Conservation (phyloP, 2,113 vertebrate genomes). For the Glaucomys volans region DNA sequence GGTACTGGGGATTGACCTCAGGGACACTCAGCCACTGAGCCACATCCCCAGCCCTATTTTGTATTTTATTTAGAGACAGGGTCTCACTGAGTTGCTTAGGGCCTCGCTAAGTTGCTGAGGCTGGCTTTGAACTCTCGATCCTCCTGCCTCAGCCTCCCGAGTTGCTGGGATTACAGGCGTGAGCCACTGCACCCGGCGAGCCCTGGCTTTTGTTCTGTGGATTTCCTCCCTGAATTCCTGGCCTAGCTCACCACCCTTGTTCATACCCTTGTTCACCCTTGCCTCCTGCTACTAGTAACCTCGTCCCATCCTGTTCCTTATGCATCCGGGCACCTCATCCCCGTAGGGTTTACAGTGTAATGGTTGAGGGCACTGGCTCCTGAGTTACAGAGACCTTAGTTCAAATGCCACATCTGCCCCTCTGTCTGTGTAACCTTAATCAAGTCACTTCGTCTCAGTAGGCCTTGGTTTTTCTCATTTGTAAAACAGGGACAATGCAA, state of each 20-base stretch:
- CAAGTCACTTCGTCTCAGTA: not conserved
- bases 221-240: not conserved
- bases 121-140: too few species aligned
- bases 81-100: too few species aligned
- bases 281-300: not conserved
- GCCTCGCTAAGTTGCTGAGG: too few species aligned
- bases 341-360: not conserved
- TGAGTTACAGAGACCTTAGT: not conserved
- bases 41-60: too few species aligned
- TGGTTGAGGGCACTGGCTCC: not conserved
- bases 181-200: too few species aligned
- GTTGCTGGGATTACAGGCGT: too few species aligned
- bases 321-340: not conserved
- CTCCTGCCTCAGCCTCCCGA: too few species aligned
- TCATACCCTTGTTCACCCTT: not conserved
- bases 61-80: too few species aligned
- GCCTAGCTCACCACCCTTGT: not conserved
- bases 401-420: not conserved
- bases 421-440: not conserved
- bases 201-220: not conserved
- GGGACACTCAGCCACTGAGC: too few species aligned
- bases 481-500: not conserved
- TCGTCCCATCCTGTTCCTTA: not conserved
- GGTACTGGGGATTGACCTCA: too few species aligned
- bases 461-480: not conserved